A percentile compares a stretch with the other conserved stretches of the same genome.
phyloP scores from a whole-genome alignment of 1,140 invertebrate species.

The Aricia agestis region DNA sequence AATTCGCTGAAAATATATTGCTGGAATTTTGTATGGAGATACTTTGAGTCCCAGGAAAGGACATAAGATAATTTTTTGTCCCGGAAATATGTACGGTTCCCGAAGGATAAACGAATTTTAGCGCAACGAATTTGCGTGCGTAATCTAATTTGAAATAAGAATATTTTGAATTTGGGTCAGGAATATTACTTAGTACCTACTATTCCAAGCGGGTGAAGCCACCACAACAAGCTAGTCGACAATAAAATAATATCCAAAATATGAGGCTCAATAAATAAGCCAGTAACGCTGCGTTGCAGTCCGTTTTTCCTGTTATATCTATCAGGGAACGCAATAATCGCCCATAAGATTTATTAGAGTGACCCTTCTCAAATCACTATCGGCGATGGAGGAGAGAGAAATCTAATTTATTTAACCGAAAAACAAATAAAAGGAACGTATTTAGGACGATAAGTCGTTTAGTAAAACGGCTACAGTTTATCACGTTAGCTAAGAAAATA shows the following conservation, averaged over 20 bases:
- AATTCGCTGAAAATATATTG: no score
- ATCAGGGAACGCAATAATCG: constrained; percentile 14
- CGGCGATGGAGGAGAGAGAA: not conserved
- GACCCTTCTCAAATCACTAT: constrained; percentile 16
- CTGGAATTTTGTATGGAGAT: no score
- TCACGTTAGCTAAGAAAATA: not conserved
- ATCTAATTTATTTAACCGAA: constrained; percentile 14
- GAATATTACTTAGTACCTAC: no score
- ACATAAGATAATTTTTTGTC: no score
- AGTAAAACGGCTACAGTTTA: not conserved
- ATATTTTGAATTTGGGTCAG: no score
- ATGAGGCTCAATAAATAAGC: not conserved
- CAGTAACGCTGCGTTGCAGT: constrained; percentile 4
- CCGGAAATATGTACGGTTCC: no score
- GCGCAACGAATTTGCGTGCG: no score
- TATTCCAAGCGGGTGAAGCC: no score
- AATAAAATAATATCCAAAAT: not conserved
- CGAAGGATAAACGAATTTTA: no score
- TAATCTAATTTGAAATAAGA: no score
- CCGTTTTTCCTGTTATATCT: constrained; percentile 12
- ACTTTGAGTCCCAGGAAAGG: no score
- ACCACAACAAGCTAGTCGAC: not conserved
- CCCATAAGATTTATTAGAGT: constrained; percentile 4
- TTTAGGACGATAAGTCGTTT: not conserved
- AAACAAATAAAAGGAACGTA: constrained; percentile 9